A percentile compares a stretch with the other conserved stretches of the same genome.
These are phyloP conservation scores for Hyperopisus bebe DNA, from an alignment of 2,113 vertebrate genomes.

Conservation along the genomic window DNA sequence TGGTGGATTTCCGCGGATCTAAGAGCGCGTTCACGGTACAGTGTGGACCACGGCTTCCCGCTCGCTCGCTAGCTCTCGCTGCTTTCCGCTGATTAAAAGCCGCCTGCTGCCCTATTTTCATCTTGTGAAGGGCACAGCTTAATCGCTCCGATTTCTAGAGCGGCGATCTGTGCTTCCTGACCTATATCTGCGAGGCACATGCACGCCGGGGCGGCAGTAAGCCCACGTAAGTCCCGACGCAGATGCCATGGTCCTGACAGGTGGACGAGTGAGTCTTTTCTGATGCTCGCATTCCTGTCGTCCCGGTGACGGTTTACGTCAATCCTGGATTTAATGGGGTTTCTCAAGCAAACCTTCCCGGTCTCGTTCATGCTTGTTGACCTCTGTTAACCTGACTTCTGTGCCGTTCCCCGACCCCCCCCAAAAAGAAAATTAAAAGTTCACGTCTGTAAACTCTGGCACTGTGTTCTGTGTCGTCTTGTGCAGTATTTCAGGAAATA, in stretches of 20 bases:
- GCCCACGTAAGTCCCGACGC: background rate
- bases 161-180: slow-evolving; percentile 14
- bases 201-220: background rate
- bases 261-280: background rate
- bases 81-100: background rate
- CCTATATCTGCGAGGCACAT: slow-evolving; percentile 20
- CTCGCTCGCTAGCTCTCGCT: background rate
- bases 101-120: background rate
- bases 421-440: too few relatives aligned
- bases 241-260: background rate
- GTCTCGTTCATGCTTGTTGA: slow-evolving; percentile 5
- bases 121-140: slow-evolving; percentile 7
- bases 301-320: background rate
- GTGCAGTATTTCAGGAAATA: background rate
- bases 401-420: background rate
- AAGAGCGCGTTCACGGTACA: background rate
- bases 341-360: slow-evolving; percentile 20
- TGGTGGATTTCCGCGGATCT: background rate
- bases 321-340: background rate
- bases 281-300: background rate
- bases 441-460: background rate
- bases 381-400: slow-evolving; percentile 9
- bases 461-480: background rate
- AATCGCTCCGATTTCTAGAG: background rate
- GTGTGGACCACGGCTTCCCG: background rate